Evolutionary conservation across 2,113 vertebrate genomes (phyloP).

Genomic region (Petrocephalus microphthalmus): DNA sequence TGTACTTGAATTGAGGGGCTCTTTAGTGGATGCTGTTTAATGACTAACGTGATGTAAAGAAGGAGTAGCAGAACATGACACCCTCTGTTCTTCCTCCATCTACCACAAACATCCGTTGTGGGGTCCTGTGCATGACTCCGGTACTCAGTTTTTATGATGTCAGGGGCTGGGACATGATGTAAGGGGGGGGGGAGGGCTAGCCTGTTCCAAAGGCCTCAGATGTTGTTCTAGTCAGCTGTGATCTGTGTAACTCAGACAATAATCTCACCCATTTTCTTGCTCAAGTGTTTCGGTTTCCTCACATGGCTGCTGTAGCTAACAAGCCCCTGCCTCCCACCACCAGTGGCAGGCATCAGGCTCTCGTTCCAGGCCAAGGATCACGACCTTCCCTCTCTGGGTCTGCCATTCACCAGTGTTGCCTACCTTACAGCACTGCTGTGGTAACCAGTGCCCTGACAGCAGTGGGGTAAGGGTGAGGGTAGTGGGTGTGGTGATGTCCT

Average conservation of each 20-base stretch:
- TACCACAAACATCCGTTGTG: neutral
- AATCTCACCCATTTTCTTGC: neutral
- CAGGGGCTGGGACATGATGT: neutral
- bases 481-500: slow-evolving; percentile 16
- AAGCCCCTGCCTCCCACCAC: neutral
- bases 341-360: neutral
- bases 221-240: neutral
- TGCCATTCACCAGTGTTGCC: neutral
- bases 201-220: neutral
- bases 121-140: neutral
- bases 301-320: neutral
- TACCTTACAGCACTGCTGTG: neutral
- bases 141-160: neutral
- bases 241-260: neutral
- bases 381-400: neutral
- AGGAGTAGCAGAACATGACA: slow-evolving; percentile 1
- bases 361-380: neutral
- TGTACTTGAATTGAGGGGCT: neutral
- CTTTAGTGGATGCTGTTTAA: neutral
- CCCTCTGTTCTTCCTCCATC: neutral
- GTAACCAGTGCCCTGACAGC: slow-evolving; percentile 18
- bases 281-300: neutral
- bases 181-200: too few species aligned
- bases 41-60: neutral
- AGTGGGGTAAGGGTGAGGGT: slow-evolving; percentile 9